Base-by-base conservation (phyloP, 2,113 vertebrate genomes). In the Cochlearius cochlearius region DNA sequence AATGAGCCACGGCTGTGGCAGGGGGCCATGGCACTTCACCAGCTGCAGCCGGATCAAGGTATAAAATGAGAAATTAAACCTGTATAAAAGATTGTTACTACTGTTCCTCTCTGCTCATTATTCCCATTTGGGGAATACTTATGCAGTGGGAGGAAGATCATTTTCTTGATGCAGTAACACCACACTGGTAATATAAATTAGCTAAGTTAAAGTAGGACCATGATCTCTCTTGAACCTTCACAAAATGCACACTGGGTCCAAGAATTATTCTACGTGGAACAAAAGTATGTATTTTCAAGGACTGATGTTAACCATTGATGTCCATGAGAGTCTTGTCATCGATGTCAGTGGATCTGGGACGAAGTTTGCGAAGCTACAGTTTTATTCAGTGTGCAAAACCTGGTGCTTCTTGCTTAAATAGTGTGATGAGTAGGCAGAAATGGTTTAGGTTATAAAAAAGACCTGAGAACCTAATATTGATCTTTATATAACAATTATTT, bases 391-490 rank as follows among this genome's bases (percentile, higher is more conserved):
- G 52, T 83, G 59, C 86, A 96, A 85, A 92, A 93, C 20, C 80
- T 29, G 53, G 82, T 92, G 74, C 88, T 95, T 94, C 77, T 95
- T n/a, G 69, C 82, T 43, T 66, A 94, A 79, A 82, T 77, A 72
- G 20, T 6, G 3, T 52, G 76, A 72, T 53, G 73, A 87, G 7
- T 92, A 90, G 87, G 92, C 89, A 96, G 87, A 92, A 96, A 90
- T 67, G 81, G 90, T 91, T 95, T 96, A 92, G 85, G 82, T 91
- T 97, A 96, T 95, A 96, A 91, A 97, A 97, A 94, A 97, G 94
- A 96, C 96, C 96, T 97, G 97, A 98, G 96, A 93, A 95, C 68
- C 74, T 86, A 95, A 91, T 94, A 88, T 2, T 72, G 85, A 92
- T 93, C 41, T 95, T 93, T 67, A 88, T 38, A 91, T 38, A 92